Evolutionary conservation across 2,888 invertebrate species (phyloP).

Genomic region (Nemapogon koenigi): DNA sequence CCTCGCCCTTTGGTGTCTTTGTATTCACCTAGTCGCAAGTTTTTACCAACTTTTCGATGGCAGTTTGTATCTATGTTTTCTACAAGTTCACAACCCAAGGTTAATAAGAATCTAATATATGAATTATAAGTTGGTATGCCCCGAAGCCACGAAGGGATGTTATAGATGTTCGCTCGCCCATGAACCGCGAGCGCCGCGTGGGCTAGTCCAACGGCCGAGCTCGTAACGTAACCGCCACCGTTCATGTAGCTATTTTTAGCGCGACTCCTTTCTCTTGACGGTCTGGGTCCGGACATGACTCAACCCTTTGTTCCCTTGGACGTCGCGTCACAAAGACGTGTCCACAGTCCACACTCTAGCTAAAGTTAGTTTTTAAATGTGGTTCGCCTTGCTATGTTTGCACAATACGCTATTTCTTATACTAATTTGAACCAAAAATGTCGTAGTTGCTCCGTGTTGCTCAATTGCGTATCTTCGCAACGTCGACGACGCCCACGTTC

Average conservation of each 20-base stretch:
- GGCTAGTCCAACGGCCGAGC: slow-evolving; percentile 9
- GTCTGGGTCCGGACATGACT: slow-evolving; percentile 46
- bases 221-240: slow-evolving; percentile 38
- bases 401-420: slow-evolving; percentile 35
- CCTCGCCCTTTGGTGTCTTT: too few species aligned
- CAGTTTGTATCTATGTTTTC: too few species aligned
- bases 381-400: slow-evolving; percentile 43
- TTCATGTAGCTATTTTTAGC: slow-evolving; percentile 54
- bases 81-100: too few species aligned
- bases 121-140: too few species aligned
- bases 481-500: slow-evolving; percentile 24
- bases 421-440: slow-evolving; percentile 34
- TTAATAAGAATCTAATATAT: too few species aligned
- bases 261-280: slow-evolving; percentile 39
- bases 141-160: too few species aligned
- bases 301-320: slow-evolving; percentile 45
- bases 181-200: slow-evolving; percentile 4
- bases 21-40: too few species aligned
- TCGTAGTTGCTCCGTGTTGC: slow-evolving; percentile 23
- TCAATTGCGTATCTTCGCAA: slow-evolving; percentile 22
- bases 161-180: slow-evolving; percentile 3
- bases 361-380: slow-evolving; percentile 29
- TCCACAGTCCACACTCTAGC: neutral
- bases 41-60: too few species aligned
- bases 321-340: neutral